A percentile compares a stretch with the other conserved stretches of the same genome.
Evolutionary conservation across 2,888 invertebrate species (phyloP).

Genomic region (Chrysolina haemoptera): DNA sequence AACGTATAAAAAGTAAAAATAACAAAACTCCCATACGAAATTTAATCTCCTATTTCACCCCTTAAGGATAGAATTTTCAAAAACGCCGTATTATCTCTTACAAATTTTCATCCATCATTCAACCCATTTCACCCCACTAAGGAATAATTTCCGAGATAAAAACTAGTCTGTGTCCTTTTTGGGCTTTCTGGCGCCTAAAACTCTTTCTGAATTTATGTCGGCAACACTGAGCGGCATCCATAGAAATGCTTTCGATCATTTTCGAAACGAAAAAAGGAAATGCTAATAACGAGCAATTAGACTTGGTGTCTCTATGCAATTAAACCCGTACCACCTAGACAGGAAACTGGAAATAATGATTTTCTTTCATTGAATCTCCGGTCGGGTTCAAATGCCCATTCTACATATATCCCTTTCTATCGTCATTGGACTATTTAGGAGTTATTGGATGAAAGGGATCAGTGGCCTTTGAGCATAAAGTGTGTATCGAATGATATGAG

Average conservation of each 20-base stretch:
- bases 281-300: conserved; percentile 42
- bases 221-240: background rate
- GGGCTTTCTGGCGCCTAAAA: too few relatives aligned
- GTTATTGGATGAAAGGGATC: background rate
- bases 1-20: too few relatives aligned
- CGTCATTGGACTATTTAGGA: background rate
- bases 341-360: conserved; percentile 45
- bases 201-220: background rate
- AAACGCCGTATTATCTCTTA: too few relatives aligned
- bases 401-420: conserved; percentile 11
- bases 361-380: conserved; percentile 47
- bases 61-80: too few relatives aligned
- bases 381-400: conserved; percentile 27
- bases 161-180: too few relatives aligned
- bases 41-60: too few relatives aligned
- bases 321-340: conserved; percentile 38
- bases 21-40: too few relatives aligned
- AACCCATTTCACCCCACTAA: too few relatives aligned
- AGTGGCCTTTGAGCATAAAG: background rate
- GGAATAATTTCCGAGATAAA: too few relatives aligned
- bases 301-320: conserved; percentile 34
- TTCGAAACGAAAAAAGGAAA: conserved; percentile 40
- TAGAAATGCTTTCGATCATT: conserved; percentile 16
- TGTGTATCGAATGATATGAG: too few relatives aligned
- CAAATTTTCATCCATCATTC: too few relatives aligned